Base-by-base conservation (phyloP, 2,113 vertebrate genomes). In the Pseudorectes ferrugineus region DNA sequence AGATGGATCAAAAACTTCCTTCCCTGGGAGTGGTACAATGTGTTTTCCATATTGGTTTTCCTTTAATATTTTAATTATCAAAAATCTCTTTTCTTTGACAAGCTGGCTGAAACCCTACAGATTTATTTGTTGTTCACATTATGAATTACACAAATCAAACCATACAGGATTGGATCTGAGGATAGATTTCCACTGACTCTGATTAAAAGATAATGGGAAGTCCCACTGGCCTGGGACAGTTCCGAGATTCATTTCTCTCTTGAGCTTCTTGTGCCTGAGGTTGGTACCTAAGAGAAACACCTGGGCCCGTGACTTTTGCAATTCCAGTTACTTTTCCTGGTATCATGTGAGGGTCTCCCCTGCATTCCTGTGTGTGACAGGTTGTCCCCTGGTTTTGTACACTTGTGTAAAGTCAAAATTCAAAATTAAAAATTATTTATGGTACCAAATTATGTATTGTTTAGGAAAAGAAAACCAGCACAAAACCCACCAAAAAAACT, bases 241-340 rank as follows among this genome's bases (percentile, higher is more conserved):
- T 63, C 49, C 35, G 66, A 76, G 51, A 43, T 31, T 57, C 19
- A 29, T 63, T 57, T 80, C 40, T 62, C 21, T 68, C 36, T 59
- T 6, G 7, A 66, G 33, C 5, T 42, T 4, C 38, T 67, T 23
- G 15, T 76, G 42, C 38, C 11, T 33, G 45, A 49, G 21, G 5
- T 25, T 42, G n/a, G 42, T 49, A 17, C 43, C 63, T 66, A 14
- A 49, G 9, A 28, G 4, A 79, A 58, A 49, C 9, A 24, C 8
- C 16, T 45, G 3, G 5, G 46, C 40, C n/a, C 0, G 0, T 24
- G 35, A 3, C 8, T 91, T 70, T 92, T 62, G 11, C 9, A 80
- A 2, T 55, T 59, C 14, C 43, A 19, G 13, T 83, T 45, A 4
- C 5, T 35, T 4, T 55, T 52, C 19, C 15, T 52, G 40, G 15